Conservation (phyloP, 2,113 vertebrate genomes). For the Balaeniceps rex region DNA sequence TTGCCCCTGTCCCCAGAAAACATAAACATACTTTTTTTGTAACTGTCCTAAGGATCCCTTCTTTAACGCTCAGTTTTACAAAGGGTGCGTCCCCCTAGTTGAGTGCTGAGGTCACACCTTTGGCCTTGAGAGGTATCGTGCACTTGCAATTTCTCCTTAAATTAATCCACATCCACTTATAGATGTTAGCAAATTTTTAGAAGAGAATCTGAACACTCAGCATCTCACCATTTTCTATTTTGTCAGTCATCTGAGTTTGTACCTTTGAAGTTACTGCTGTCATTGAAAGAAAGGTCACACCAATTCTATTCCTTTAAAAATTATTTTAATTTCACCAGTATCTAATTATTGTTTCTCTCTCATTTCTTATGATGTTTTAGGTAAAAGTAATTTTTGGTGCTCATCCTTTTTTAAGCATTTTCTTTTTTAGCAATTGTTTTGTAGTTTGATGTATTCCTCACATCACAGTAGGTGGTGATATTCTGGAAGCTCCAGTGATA, state of each 20-base stretch:
- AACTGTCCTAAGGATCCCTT: neutral
- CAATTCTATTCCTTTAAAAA: neutral
- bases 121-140: neutral
- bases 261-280: neutral
- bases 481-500: neutral
- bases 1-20: neutral
- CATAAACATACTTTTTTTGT: neutral
- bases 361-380: neutral
- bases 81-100: rapidly evolving
- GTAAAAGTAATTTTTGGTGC: neutral
- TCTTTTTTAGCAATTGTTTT: neutral
- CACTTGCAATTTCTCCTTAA: neutral
- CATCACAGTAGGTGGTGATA: neutral
- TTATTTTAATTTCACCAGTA: neutral
- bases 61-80: neutral
- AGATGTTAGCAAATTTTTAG: neutral
- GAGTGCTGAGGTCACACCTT: neutral
- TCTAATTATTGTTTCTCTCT: neutral
- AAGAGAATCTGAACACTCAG: neutral
- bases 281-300: neutral
- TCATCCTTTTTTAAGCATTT: neutral
- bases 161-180: neutral
- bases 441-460: neutral
- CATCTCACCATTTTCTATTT: neutral
- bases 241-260: neutral